Evolutionary conservation across 2,888 invertebrate species (phyloP), one percentile per base, ranked within the genome.

Genomic region (Aphidius colemani): DNA sequence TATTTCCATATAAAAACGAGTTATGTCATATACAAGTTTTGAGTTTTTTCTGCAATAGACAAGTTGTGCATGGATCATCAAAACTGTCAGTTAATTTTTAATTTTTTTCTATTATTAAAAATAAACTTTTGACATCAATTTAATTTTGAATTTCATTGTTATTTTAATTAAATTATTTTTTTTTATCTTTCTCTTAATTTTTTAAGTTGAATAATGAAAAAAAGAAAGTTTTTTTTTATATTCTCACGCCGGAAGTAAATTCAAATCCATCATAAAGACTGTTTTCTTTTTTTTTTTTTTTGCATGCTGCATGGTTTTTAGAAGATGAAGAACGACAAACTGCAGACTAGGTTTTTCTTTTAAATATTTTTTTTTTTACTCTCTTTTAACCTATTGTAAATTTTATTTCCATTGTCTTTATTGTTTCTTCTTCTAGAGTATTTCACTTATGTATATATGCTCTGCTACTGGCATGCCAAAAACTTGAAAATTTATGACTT

Each of bases 381-480:
- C 48, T 63, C 59, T 62, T 65, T 56, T 67, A 65, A 57, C 68
- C 73, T 75, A 76, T 77, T 75, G 75, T 77, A 75, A 75, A 74
- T 74, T 75, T 72, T 76, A 75, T 74, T 75, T 44, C 46, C 72
- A 68, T 76, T 77, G 77, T 77, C 77, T 77, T 77, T 75, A 78
- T 77, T 78, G 77, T 78, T 74, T 71, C 64, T 65, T 67, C 66
- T 66, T 71, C 67, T 69, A 66, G 55, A 68, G 67, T 63, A 66
- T 59, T 59, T 68, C 43, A 30, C 57, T 46, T 18, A 18, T 18
- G 18, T 69, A 67, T 66, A 66, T 68, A 61, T 58, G 11, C 59
- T 40, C 57, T 64, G 62, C 56, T 59, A 58, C 64, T 65, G 46
- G 53, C 59, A 49, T 55, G 65, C 55, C 59, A 51, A 61, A 55